phyloP scores from a whole-genome alignment of 2,888 invertebrate species.

The Choreutis nemorana region DNA sequence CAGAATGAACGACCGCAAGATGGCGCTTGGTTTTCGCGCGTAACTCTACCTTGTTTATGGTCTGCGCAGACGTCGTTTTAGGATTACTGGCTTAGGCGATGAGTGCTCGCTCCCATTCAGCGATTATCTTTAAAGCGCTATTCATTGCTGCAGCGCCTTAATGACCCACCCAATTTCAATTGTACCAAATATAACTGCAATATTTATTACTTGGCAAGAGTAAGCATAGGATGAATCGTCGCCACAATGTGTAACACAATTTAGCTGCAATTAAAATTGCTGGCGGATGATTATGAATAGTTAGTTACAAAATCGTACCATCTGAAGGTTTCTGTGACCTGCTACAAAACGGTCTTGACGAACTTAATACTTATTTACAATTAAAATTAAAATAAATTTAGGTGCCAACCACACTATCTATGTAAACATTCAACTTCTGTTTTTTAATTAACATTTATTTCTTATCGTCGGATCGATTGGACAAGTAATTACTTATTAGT shows the following conservation, averaged over 20 bases:
- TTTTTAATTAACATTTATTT: too few relatives aligned
- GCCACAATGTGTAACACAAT: constrained; percentile 32
- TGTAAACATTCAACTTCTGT: too few relatives aligned
- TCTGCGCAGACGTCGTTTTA: constrained; percentile 51
- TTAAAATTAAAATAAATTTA: too few relatives aligned
- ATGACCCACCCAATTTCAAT: constrained; percentile 62
- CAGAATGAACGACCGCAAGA: constrained; percentile 58
- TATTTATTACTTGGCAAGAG: constrained; percentile 62
- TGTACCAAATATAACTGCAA: constrained; percentile 58
- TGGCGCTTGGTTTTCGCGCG: constrained; percentile 54
- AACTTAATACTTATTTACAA: too few relatives aligned
- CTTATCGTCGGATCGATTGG: too few relatives aligned
- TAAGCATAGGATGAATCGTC: constrained; percentile 16
- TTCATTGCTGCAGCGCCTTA: constrained; percentile 44
- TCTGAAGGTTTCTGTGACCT: too few relatives aligned
- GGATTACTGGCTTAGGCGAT: constrained; percentile 57
- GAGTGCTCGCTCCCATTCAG: constrained; percentile 53
- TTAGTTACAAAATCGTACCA: too few relatives aligned
- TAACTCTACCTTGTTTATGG: constrained; percentile 56
- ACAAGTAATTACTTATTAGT: too few relatives aligned
- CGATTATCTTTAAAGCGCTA: constrained; percentile 49
- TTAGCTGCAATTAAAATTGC: constrained; percentile 54
- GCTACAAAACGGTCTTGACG: too few relatives aligned
- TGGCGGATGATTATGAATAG: too few relatives aligned
- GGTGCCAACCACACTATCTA: too few relatives aligned